Conservation (phyloP, 2,888 invertebrate species). For the Nowickia ferox region DNA sequence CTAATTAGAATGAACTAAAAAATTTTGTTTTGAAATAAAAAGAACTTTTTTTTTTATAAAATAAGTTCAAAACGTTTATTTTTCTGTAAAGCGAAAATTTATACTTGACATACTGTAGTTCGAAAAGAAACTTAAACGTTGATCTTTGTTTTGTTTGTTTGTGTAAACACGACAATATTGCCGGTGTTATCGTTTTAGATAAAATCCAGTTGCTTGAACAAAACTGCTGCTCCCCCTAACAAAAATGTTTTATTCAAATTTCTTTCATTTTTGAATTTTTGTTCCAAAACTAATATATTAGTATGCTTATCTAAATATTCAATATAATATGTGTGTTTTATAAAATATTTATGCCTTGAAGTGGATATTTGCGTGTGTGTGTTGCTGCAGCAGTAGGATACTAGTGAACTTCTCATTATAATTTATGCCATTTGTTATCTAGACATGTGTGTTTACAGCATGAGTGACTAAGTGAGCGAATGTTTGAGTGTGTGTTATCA, state of each 20-base stretch:
- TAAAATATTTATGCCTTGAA: conserved; percentile 25
- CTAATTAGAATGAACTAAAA: no score
- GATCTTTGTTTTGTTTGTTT: neutral
- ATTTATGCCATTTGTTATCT: conserved; percentile 70
- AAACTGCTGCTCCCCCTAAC: neutral
- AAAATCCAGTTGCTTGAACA: conserved; percentile 31
- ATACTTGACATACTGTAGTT: no score
- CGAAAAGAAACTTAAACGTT: neutral
- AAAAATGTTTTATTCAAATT: conserved; percentile 11
- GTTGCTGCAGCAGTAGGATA: conserved; percentile 17
- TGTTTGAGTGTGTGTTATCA: conserved; percentile 26
- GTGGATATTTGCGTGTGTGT: conserved; percentile 12
- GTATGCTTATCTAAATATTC: conserved; percentile 60
- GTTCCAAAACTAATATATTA: conserved; percentile 28
- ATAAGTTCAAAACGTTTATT: no score
- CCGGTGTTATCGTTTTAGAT: conserved; percentile 3
- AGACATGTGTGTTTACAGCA: conserved; percentile 54
- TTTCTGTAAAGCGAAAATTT: no score
- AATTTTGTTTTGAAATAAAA: no score
- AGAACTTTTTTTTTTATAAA: no score
- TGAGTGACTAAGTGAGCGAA: conserved; percentile 7
- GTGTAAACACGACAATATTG: neutral
- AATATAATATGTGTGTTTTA: conserved; percentile 48
- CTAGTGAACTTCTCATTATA: conserved; percentile 66
- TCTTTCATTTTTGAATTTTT: neutral